Evolutionary conservation across 2,888 invertebrate species (phyloP).

Genomic region (Agrilus cyanescens): DNA sequence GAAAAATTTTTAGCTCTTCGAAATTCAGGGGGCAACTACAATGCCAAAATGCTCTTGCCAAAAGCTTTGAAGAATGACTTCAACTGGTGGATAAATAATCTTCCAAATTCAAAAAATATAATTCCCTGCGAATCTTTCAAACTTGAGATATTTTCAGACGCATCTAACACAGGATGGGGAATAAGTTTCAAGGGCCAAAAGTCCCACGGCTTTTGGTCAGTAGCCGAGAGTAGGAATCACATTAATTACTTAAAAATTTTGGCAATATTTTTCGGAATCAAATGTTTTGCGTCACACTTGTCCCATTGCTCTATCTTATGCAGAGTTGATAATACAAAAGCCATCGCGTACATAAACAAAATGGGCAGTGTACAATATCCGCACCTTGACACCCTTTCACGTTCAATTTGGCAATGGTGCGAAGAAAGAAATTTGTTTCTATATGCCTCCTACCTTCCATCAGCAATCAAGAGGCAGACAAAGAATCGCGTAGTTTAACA

Average conservation of each 20-base stretch:
- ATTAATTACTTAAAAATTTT: slow-evolving; percentile 18
- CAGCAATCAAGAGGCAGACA: slow-evolving; percentile 5
- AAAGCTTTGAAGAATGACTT: too few relatives aligned
- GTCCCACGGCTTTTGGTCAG: slow-evolving; percentile 17
- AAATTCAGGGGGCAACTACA: too few relatives aligned
- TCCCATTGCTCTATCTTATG: slow-evolving; percentile 13
- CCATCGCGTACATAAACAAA: slow-evolving; percentile 16
- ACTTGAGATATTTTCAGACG: too few relatives aligned
- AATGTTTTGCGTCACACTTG: slow-evolving; percentile 15
- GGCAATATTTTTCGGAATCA: slow-evolving; percentile 15
- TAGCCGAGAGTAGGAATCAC: slow-evolving; percentile 12
- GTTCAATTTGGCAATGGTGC: slow-evolving; percentile 19
- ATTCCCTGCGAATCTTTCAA: too few relatives aligned
- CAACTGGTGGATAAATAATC: too few relatives aligned
- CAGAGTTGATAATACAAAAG: slow-evolving; percentile 17
- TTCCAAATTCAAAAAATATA: too few relatives aligned
- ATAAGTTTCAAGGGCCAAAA: slow-evolving; percentile 2
- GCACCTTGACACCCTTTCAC: slow-evolving; percentile 14
- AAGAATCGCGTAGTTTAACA: slow-evolving; percentile 2
- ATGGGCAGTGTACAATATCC: slow-evolving; percentile 16
- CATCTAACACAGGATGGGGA: too few relatives aligned
- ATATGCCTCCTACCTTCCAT: slow-evolving; percentile 5
- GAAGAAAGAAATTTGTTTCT: slow-evolving; percentile 9
- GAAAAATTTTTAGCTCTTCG: too few relatives aligned
- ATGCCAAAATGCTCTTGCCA: too few relatives aligned